Evolutionary conservation across 1,140 invertebrate genomes (phyloP).

Genomic region (Brachystomella parvula): DNA sequence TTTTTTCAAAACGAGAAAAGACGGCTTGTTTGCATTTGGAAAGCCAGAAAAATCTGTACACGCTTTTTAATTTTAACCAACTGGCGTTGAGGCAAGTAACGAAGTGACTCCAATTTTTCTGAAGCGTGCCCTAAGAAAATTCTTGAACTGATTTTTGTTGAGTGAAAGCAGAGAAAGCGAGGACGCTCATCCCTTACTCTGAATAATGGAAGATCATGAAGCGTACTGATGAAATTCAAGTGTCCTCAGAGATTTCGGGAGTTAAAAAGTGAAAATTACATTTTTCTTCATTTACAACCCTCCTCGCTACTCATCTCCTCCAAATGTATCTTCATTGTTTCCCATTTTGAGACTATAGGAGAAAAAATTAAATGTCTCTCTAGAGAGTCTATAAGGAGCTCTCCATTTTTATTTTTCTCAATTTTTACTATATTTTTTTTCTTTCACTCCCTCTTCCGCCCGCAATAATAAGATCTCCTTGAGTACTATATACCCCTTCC

Average conservation of each 20-base stretch:
- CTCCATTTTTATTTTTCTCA: neutral
- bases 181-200: neutral
- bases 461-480: no score
- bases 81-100: neutral
- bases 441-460: no score
- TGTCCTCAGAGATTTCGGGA: conserved; percentile 30
- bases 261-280: conserved; percentile 11
- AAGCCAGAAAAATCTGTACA: no score
- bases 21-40: no score
- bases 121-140: neutral
- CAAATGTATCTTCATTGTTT: neutral
- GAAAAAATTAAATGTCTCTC: neutral
- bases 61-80: no score
- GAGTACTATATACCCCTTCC: no score
- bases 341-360: neutral
- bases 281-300: neutral
- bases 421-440: neutral
- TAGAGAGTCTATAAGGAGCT: neutral
- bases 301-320: neutral
- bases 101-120: neutral
- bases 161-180: neutral
- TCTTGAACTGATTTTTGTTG: neutral
- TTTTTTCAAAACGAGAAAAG: no score
- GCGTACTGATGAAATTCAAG: conserved; percentile 39
- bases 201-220: conserved; percentile 39